These are phyloP conservation scores for Tragopan temminckii DNA, from an alignment of 2,797 vertebrate genomes.

Conservation along the genomic window DNA sequence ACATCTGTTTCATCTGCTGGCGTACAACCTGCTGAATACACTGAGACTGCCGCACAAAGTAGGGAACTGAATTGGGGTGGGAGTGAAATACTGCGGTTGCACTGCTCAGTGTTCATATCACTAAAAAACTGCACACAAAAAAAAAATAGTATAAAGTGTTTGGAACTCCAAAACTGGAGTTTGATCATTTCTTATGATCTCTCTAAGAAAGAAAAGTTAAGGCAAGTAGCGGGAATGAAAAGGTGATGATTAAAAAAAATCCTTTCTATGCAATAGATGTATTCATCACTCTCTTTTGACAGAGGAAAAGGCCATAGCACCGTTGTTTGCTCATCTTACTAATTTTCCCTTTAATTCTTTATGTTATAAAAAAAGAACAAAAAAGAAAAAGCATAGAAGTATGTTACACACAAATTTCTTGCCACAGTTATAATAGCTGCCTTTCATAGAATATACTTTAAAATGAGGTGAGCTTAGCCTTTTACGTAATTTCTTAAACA, in stretches of 20 bases:
- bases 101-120: neutral
- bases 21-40: conserved; percentile 83
- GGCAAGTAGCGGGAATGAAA: neutral
- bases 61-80: conserved; percentile 31
- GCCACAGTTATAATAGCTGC: neutral
- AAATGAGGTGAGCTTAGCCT: neutral
- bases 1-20: conserved; percentile 98
- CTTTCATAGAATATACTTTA: neutral
- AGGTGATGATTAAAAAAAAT: neutral
- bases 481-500: conserved; percentile 4
- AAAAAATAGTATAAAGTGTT: neutral
- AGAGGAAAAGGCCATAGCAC: neutral
- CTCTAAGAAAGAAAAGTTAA: neutral
- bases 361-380: neutral
- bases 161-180: neutral
- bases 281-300: neutral
- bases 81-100: neutral
- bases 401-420: neutral
- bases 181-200: neutral
- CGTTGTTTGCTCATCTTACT: neutral
- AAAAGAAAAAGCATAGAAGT: neutral
- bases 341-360: neutral
- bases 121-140: neutral
- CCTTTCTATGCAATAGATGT: fast-evolving
- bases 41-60: neutral